These are phyloP conservation scores for Girardinus metallicus DNA, from an alignment of 2,797 vertebrate species.

Conservation along the genomic window DNA sequence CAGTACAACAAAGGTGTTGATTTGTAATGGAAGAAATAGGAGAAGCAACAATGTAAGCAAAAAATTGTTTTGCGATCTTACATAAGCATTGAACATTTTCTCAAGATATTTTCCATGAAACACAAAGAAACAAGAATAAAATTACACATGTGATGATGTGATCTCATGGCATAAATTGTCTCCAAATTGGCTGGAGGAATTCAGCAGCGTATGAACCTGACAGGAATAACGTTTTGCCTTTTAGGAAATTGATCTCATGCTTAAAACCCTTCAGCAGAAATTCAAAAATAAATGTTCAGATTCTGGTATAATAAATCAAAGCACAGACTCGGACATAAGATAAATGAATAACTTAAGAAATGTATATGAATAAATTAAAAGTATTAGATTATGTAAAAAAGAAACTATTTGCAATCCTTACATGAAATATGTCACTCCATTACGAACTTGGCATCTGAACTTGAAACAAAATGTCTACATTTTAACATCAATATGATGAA, in stretches of 20 bases:
- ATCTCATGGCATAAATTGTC: conserved; percentile 18
- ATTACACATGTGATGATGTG: conserved; percentile 11
- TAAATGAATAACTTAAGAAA: background rate
- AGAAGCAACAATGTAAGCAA: conserved; percentile 11
- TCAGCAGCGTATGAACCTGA: conserved; percentile 20
- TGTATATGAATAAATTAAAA: background rate
- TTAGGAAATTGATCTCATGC: conserved; percentile 7
- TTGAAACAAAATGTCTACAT: background rate
- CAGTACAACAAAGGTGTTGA: background rate
- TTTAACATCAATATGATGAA: background rate
- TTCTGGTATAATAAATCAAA: background rate
- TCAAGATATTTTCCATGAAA: conserved; percentile 8
- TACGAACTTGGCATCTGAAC: background rate
- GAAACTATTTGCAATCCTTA: conserved; percentile 17
- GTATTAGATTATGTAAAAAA: background rate
- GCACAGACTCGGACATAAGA: background rate
- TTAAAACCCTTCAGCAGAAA: background rate
- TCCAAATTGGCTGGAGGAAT: conserved; percentile 11
- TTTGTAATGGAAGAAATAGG: background rate
- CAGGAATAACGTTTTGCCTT: conserved; percentile 14
- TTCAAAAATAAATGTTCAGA: background rate
- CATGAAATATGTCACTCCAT: conserved; percentile 19
- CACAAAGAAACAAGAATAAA: conserved; percentile 10
- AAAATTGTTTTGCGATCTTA: conserved; percentile 12
- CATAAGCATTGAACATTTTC: conserved; percentile 2